Base-by-base conservation (phyloP, 1,140 invertebrate species). In the Drosophila littoralis region DNA sequence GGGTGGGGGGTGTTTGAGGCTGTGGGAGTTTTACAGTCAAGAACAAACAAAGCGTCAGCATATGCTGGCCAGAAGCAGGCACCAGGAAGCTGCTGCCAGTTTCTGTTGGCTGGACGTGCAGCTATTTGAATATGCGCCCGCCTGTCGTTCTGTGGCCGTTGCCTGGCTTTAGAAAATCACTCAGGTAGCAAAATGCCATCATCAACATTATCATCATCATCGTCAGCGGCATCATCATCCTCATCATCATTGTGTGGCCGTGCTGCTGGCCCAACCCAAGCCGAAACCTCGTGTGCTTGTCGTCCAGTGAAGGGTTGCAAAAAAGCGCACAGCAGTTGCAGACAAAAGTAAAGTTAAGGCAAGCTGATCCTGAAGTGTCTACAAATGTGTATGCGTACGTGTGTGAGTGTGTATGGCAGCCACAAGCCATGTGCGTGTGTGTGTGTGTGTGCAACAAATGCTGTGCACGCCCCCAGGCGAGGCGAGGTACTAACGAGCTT, bases 131-230 rank as follows among this genome's bases (percentile, higher is more conserved):
- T 85, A 76, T 69, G 59, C 64, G 43, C 50, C 68, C 54, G 61
- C 45, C 60, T 64, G 51, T 52, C 65, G 57, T 35, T 36, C 40
- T 58, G 67, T 40, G 13, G 17, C 22, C 32, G 42, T 35, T 36
- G 73, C 40, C 22, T 66, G 77, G 68, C 83, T 79, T 89, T 89
- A 64, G 77, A 77, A 81, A 89, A 89, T 89, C 84, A 89, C 71
- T 89, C 84, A 89, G 84, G 84, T 89, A 89, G 84, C 81, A 89
- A 81, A 89, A 89, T 84, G 84, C 80, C 80, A 81, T 73, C 80
- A 77, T 82, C 83, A 83, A 79, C 76, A 79, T 67, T 75, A 63
- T 67, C 73, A 60, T 69, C 32, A 42, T 28, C 45, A 40, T 22
- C 83, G 52, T 70, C 73, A 66, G 75, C 76, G 58, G 72, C 67